Conservation (phyloP, 2,797 vertebrate genomes). For the Gorsachius magnificus region DNA sequence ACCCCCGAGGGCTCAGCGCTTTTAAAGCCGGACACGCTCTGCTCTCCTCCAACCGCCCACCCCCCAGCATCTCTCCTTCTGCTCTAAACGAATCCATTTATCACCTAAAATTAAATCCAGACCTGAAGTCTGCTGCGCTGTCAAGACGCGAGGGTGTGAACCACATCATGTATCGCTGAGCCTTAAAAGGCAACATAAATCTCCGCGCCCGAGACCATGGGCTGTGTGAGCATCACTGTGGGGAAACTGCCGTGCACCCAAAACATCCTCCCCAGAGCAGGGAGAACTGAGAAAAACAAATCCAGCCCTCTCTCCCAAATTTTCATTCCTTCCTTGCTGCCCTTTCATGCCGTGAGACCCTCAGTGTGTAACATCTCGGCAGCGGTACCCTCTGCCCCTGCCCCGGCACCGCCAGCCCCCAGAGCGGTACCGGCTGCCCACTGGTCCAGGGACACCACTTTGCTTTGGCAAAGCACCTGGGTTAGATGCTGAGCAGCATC, state of each 20-base stretch:
- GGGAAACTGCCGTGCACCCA: background rate
- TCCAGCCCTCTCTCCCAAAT: background rate
- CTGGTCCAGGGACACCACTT: rapidly evolving
- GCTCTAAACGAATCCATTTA: background rate
- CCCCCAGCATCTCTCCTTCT: background rate
- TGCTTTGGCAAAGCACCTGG: background rate
- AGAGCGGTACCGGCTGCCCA: rapidly evolving
- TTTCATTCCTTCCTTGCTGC: background rate
- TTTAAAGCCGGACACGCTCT: background rate
- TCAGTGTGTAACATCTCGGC: rapidly evolving
- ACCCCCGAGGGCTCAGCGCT: background rate
- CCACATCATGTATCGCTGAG: background rate
- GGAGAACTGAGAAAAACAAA: background rate
- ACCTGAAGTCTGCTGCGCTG: background rate
- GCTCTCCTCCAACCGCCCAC: background rate
- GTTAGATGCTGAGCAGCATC: background rate
- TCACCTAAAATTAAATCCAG: background rate
- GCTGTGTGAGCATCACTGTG: background rate
- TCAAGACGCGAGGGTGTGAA: background rate
- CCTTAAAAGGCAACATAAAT: background rate
- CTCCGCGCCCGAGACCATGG: rapidly evolving
- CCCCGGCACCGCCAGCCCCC: background rate
- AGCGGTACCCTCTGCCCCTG: background rate
- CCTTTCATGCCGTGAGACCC: background rate
- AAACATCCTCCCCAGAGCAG: background rate